Percentiles rank a stretch among this genome's conserved stretches.
Evolutionary conservation across 2,113 vertebrate genomes (phyloP).

Genomic region (Chunga burmeisteri): DNA sequence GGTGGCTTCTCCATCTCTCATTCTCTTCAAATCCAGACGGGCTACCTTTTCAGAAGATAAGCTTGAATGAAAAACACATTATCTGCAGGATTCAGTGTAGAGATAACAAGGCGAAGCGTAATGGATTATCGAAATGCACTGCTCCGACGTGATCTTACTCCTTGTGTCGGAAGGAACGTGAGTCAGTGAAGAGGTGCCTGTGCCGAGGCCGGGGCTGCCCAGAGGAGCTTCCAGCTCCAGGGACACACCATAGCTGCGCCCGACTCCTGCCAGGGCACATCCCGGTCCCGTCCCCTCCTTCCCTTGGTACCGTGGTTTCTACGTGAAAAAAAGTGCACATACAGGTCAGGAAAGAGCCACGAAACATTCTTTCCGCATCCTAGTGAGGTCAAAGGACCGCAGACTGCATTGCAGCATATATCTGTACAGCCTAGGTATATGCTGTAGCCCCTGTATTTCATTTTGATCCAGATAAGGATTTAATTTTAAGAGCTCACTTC

Average conservation of each 20-base stretch:
- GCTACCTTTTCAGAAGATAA: background rate
- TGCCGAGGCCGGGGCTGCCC: background rate
- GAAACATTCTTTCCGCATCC: background rate
- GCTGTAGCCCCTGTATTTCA: background rate
- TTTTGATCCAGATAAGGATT: background rate
- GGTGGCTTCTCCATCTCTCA: background rate
- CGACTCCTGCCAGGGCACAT: background rate
- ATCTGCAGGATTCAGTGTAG: background rate
- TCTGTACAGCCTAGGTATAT: background rate
- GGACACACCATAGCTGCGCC: too few relatives aligned
- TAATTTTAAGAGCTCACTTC: background rate
- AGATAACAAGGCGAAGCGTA: background rate
- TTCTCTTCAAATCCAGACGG: background rate
- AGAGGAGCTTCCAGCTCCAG: background rate
- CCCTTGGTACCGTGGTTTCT: background rate
- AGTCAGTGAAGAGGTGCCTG: accelerated
- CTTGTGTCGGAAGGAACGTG: accelerated
- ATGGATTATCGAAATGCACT: background rate
- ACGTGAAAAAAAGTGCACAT: accelerated
- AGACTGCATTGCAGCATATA: background rate
- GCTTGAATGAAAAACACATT: background rate
- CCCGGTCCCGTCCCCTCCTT: background rate
- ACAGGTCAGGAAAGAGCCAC: background rate
- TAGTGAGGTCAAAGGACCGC: background rate
- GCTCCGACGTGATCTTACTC: background rate